Evolutionary conservation across 2,888 invertebrate genomes (phyloP).

Genomic region (Nebria brevicollis): DNA sequence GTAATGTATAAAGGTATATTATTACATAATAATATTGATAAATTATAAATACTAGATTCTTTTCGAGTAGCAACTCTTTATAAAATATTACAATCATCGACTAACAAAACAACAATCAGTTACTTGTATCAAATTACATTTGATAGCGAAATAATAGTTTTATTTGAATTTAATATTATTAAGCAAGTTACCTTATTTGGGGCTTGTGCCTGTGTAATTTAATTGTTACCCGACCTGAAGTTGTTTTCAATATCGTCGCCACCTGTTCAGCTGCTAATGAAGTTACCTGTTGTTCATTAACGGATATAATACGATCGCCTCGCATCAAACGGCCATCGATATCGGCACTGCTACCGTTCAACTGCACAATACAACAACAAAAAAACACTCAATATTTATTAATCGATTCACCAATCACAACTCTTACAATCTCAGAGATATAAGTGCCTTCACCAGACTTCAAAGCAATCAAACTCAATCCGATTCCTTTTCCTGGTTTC

Average conservation of each 20-base stretch:
- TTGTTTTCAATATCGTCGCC: constrained; percentile 88
- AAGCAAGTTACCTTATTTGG: constrained; percentile 57
- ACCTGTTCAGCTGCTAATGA: constrained; percentile 83
- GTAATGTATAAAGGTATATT: constrained; percentile 42
- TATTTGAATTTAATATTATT: constrained; percentile 4
- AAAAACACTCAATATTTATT: constrained; percentile 3
- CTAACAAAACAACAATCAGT: constrained; percentile 32
- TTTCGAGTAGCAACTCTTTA: constrained; percentile 44
- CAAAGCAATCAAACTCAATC: constrained; percentile 84
- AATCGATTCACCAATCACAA: background rate
- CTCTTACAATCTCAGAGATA: constrained; percentile 89
- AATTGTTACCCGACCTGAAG: constrained; percentile 82
- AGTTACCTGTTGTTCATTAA: constrained; percentile 87
- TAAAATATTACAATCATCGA: constrained; percentile 43
- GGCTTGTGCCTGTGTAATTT: constrained; percentile 89
- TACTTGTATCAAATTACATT: constrained; percentile 16
- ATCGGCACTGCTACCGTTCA: constrained; percentile 88
- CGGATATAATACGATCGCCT: constrained; percentile 89
- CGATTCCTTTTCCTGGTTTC: constrained; percentile 89
- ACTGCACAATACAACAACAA: constrained; percentile 64
- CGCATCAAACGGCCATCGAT: constrained; percentile 89
- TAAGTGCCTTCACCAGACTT: constrained; percentile 85
- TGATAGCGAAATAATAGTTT: constrained; percentile 28
- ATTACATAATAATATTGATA: constrained; percentile 19
- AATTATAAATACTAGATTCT: constrained; percentile 41